Evolutionary conservation across 2,113 vertebrate genomes (phyloP), one percentile per base, ranked within the genome.

Genomic region (Helogale parvula): DNA sequence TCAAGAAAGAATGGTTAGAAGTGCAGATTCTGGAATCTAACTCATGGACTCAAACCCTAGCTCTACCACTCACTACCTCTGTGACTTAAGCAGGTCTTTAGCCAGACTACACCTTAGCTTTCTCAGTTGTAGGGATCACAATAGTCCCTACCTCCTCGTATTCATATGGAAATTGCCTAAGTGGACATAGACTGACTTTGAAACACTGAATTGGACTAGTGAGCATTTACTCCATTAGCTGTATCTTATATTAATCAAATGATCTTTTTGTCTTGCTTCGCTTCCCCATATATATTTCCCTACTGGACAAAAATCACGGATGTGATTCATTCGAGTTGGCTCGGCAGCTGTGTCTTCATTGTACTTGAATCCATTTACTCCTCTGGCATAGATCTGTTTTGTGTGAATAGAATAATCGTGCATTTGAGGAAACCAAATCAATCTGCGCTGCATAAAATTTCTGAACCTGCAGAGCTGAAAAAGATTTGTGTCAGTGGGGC

Each of bases 371-470:
- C 60, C 54, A 63, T 86, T 91, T 17, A 35, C 25, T 80, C 33
- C 31, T 83, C 9, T 14, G 69, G 52, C 68, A 16, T 29, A 13
- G 35, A 38, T 68, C 65, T 54, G 54, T 47, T 97, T 86, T 80
- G 54, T 92, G 57, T 71, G 71, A 71, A 54, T 81, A 38, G 65
- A 41, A 27, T 93, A 84, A 93, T 2, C 2, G 69, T 25, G 1
- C 80, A 68, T 81, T 91, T 65, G 65, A 93, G 90, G 50, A 96
- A 97, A 72, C n/a, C 85, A 87, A 66, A 71, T 96, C 88, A 96
- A 60, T 66, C 68, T 52, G 10, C 0, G 14, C 29, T 41, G 33
- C 83, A 66, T 90, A 71, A 96, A 92, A 68, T 52, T 77, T 88
- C 66, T 35, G 38, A 45, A 72, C 15, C 50, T 63, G 31, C 23